Conservation (phyloP, 2,797 vertebrate genomes). For the Coranthus polyacanthus region DNA sequence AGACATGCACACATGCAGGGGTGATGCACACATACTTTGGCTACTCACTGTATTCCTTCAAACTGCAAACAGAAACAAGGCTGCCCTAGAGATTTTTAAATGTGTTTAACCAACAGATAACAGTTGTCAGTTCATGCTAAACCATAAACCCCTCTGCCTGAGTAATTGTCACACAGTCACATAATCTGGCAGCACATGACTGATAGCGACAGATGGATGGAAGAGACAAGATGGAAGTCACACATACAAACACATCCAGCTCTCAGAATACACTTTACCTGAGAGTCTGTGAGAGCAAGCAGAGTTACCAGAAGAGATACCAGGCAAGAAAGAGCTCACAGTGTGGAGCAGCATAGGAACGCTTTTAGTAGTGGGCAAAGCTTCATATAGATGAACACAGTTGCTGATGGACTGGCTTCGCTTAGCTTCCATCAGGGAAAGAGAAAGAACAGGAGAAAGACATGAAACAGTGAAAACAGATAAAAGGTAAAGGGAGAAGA, state of each 20-base stretch:
- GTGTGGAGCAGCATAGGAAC: slow-evolving; percentile 98
- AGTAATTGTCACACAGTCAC: slow-evolving; percentile 18
- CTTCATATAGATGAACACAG: slow-evolving; percentile 98
- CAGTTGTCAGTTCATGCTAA: slow-evolving; percentile 22
- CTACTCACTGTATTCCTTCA: slow-evolving; percentile 8
- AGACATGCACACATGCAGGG: slow-evolving; percentile 60
- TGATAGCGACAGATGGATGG: slow-evolving; percentile 30
- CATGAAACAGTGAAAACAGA: slow-evolving; percentile 66
- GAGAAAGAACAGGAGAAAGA: slow-evolving; percentile 75
- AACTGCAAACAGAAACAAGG: neutral
- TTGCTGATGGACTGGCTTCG: slow-evolving; percentile 99
- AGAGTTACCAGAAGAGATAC: slow-evolving; percentile 97
- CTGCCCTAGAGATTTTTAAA: neutral
- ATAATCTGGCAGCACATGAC: slow-evolving; percentile 1
- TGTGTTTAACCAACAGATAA: slow-evolving; percentile 12
- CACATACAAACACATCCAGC: slow-evolving; percentile 66
- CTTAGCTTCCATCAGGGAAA: slow-evolving; percentile 92
- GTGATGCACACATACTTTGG: slow-evolving; percentile 30
- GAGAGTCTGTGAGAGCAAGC: slow-evolving; percentile 96
- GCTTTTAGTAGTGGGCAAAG: slow-evolving; percentile 98
- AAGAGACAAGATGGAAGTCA: slow-evolving; percentile 37
- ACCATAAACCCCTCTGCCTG: slow-evolving; percentile 21
- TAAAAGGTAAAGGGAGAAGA: slow-evolving; percentile 62
- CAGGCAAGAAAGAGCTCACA: slow-evolving; percentile 99
- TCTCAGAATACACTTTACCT: slow-evolving; percentile 91